phyloP scores from a whole-genome alignment of 2,113 vertebrate species.

The Tiliqua scincoides region DNA sequence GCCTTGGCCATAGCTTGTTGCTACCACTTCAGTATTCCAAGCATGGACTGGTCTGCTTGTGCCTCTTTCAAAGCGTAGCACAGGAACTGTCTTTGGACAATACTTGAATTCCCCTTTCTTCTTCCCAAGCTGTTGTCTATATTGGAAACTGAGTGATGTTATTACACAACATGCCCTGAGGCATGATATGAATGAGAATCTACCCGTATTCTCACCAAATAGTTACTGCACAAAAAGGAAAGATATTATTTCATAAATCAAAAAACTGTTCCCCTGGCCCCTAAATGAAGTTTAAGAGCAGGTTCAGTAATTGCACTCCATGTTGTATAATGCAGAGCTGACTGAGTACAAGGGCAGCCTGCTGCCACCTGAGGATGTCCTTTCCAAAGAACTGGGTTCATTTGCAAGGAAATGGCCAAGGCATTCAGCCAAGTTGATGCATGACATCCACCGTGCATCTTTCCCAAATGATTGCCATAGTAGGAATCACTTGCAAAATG shows the following conservation, averaged over 20 bases:
- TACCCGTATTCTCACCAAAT: conserved; percentile 55
- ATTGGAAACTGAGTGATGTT: conserved; percentile 52
- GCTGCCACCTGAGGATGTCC: background rate
- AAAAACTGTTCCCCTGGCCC: conserved; percentile 58
- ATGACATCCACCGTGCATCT: accelerated
- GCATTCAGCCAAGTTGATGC: background rate
- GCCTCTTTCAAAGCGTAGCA: conserved; percentile 30
- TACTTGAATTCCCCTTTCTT: conserved; percentile 52
- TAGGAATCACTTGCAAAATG: background rate
- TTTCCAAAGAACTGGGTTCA: background rate
- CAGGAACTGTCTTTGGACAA: conserved; percentile 37
- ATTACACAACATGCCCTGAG: conserved; percentile 59
- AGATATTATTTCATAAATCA: conserved; percentile 77
- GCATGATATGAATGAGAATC: conserved; percentile 68
- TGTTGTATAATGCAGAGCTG: background rate
- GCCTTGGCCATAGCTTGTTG: conserved; percentile 44
- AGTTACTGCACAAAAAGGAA: conserved; percentile 65
- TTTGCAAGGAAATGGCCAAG: background rate
- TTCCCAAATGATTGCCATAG: accelerated
- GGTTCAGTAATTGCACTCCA: conserved; percentile 21
- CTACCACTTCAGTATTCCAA: conserved; percentile 36
- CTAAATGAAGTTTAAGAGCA: conserved; percentile 51
- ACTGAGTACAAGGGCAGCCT: background rate
- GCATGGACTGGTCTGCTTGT: conserved; percentile 39
- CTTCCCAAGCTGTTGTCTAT: conserved; percentile 60